Evolutionary conservation across 2,888 invertebrate genomes (phyloP), one percentile per base, ranked within the genome.

Genomic region (Yponomeuta malinellus): DNA sequence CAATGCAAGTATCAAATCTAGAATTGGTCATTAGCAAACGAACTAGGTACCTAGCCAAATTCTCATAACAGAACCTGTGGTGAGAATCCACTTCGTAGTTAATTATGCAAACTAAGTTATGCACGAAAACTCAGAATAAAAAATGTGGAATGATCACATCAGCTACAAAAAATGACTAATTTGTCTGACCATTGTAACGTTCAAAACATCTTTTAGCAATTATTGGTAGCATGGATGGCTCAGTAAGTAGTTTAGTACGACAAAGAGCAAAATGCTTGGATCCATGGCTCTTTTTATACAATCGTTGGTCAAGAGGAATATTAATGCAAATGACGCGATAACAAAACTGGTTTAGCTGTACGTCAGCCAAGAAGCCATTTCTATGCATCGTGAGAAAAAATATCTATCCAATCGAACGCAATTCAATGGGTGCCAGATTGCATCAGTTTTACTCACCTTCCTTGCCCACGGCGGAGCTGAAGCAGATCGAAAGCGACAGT

Each of bases 401-500:
- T 59, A 59, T 15, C 15, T 15, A 59, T 59, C 75, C 76, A 78
- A 78, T 79, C 78, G 77, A 80, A 83, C 80, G 78, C 77, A 79
- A 75, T 79, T 76, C 75, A 72, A 71, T 75, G 71, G 71, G 74
- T 73, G 75, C 72, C 75, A 74, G 75, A 76, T 78, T 77, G 74
- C 73, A 76, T 72, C 65, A 52, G 48, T 73, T 76, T 72, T 68
- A 73, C 79, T 78, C 82, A 89, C 89, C 83, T 77, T 76, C 71
- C 68, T 74, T 64, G 33, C 77, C 73, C 71, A 75, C 74, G 71
- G 83, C 77, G 72, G 78, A 76, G 77, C 85, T 83, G 71, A 86
- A 75, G 76, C 88, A 84, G 74, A 84, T 74, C 67, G 87, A 83
- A 10, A 90, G 74, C 63, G 89, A 84, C 70, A 90, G 75, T 72